phyloP scores from a whole-genome alignment of 2,888 invertebrate genomes.

The Stenodema calcarata region DNA sequence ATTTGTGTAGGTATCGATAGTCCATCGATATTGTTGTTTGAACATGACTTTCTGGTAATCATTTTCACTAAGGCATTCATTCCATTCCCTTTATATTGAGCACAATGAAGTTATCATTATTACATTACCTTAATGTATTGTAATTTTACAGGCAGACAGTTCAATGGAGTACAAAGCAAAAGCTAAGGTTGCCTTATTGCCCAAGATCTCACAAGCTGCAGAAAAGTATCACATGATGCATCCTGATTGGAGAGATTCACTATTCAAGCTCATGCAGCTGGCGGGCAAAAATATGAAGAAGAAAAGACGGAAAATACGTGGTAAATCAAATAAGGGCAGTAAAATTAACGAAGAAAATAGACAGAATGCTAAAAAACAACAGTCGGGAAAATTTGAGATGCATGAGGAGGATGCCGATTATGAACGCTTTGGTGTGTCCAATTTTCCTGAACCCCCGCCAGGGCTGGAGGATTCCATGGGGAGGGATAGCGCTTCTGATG shows the following conservation, averaged over 20 bases:
- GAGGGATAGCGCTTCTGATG: not conserved
- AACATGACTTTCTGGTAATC: no score
- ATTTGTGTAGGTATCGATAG: no score
- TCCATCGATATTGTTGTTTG: no score
- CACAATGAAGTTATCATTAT: no score
- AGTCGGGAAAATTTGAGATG: not conserved
- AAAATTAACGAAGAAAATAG: constrained; percentile 19
- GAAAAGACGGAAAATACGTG: constrained; percentile 32
- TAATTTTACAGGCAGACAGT: constrained; percentile 22
- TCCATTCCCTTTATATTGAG: no score
- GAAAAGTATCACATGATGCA: constrained; percentile 51
- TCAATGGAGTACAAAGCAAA: constrained; percentile 32
- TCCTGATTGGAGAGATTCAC: constrained; percentile 52
- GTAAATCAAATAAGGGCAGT: not conserved
- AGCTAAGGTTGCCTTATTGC: constrained; percentile 52
- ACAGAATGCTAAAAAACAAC: not conserved
- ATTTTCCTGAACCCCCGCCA: constrained; percentile 25
- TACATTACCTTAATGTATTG: not conserved
- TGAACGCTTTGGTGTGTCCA: constrained; percentile 22
- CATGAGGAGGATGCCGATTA: not conserved
- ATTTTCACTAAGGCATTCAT: no score
- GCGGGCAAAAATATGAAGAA: constrained; percentile 47
- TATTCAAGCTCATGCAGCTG: constrained; percentile 47
- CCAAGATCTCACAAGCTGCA: constrained; percentile 52
- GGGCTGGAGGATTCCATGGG: not conserved